Conservation (phyloP, 1,140 invertebrate genomes). For the Zelostemma sp. region DNA sequence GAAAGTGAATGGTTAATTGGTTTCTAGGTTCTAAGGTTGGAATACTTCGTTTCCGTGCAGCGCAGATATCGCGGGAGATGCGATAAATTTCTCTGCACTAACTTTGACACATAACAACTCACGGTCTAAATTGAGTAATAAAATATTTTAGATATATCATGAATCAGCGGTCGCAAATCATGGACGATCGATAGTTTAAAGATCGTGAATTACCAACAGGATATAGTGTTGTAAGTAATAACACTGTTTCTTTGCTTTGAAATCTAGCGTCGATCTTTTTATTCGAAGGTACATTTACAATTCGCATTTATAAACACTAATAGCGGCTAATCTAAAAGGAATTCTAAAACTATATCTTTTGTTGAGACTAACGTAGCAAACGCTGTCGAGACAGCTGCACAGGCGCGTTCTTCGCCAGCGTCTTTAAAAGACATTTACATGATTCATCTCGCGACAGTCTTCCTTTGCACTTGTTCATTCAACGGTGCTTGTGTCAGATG, state of each 20-base stretch:
- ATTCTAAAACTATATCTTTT: not conserved
- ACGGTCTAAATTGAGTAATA: not conserved
- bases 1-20: not conserved
- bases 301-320: no score
- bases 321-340: not conserved
- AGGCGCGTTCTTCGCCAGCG: not conserved
- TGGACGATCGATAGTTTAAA: no score
- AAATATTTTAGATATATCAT: not conserved
- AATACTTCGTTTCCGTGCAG: no score
- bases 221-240: no score
- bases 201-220: no score
- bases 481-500: not conserved
- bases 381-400: not conserved
- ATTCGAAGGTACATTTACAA: no score
- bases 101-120: not conserved
- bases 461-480: not conserved
- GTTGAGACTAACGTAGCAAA: not conserved
- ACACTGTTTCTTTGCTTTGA: no score
- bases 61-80: no score
- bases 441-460: not conserved
- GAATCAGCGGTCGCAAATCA: no score
- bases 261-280: no score
- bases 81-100: no score
- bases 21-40: not conserved
- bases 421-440: not conserved